These are phyloP conservation scores for Ptilonorhynchus violaceus DNA, from an alignment of 2,113 vertebrate species.

Conservation along the genomic window DNA sequence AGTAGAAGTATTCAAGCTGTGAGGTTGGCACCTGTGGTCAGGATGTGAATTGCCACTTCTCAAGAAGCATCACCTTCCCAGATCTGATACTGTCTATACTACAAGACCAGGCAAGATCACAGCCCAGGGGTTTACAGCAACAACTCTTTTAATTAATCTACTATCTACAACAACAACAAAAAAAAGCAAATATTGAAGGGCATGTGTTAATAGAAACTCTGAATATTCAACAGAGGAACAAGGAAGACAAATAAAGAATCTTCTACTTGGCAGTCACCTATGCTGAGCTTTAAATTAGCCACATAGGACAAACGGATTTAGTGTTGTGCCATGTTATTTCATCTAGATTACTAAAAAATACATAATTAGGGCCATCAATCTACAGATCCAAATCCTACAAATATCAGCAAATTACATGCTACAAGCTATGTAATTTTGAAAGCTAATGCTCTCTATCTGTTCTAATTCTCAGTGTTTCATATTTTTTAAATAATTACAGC, in stretches of 20 bases:
- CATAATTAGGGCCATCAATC: constrained; percentile 1
- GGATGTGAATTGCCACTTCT: neutral
- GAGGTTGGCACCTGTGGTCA: neutral
- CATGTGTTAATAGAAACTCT: neutral
- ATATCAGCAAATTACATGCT: constrained; percentile 20
- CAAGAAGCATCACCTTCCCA: neutral
- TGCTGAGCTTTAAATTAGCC: constrained; percentile 20
- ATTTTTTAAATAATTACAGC: neutral
- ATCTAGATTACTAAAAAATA: neutral
- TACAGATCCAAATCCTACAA: constrained; percentile 19
- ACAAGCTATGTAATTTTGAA: neutral
- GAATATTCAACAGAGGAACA: neutral
- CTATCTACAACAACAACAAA: neutral
- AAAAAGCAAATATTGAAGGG: neutral
- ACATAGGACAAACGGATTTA: neutral
- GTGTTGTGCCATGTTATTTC: neutral
- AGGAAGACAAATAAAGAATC: neutral
- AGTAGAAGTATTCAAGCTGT: neutral
- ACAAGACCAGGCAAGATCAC: neutral
- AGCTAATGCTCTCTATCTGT: constrained; percentile 3
- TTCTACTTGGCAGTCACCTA: neutral
- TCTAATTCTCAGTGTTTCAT: neutral
- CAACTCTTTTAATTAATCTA: neutral
- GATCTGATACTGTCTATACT: neutral
- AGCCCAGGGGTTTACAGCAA: neutral